Evolutionary conservation across 2,113 vertebrate species (phyloP).

Genomic region (Coptodon bakossiorum): DNA sequence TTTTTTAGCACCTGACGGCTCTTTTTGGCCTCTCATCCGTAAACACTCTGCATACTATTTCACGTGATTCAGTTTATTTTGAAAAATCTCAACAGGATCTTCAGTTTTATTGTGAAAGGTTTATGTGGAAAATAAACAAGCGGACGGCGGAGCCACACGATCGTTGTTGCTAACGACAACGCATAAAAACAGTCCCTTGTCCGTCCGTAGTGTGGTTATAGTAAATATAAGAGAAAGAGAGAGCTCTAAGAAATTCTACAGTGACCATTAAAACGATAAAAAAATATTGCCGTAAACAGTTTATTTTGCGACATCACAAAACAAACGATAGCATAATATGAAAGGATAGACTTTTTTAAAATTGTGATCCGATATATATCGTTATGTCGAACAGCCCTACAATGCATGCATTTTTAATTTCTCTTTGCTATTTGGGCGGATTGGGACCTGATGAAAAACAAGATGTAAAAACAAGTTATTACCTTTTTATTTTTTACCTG

Average conservation of each 20-base stretch:
- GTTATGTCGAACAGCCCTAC: neutral
- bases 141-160: fast-evolving
- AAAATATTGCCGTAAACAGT: neutral
- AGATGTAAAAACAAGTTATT: neutral
- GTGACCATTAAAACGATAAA: fast-evolving
- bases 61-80: neutral
- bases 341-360: neutral
- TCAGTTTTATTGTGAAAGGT: neutral
- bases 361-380: neutral
- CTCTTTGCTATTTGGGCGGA: fast-evolving
- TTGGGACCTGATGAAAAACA: neutral
- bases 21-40: neutral
- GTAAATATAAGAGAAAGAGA: neutral
- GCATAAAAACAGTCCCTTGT: neutral
- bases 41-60: neutral
- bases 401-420: neutral
- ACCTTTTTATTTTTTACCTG: neutral
- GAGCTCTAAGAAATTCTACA: neutral
- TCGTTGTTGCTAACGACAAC: neutral
- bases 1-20: neutral
- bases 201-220: neutral
- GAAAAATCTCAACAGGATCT: neutral
- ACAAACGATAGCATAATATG: neutral
- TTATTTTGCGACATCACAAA: neutral
- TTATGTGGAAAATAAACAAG: neutral